phyloP scores from a whole-genome alignment of 2,797 vertebrate genomes.

The Macropus fuliginosus region DNA sequence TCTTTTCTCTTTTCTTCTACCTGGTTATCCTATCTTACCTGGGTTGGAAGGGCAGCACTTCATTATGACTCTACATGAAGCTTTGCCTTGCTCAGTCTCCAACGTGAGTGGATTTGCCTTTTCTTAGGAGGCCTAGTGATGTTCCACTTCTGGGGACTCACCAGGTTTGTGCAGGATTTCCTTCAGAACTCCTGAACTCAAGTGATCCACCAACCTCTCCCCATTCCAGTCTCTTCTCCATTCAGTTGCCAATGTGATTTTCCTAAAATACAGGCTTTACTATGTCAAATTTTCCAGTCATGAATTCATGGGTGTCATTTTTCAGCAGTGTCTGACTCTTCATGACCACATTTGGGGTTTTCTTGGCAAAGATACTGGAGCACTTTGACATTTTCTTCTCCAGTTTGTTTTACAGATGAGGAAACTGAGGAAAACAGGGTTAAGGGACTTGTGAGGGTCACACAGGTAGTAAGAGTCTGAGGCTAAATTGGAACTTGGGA shows the following conservation, averaged over 20 bases:
- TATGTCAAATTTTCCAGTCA: no score
- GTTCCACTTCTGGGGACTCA: not conserved
- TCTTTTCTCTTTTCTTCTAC: not conserved
- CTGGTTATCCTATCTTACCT: not conserved
- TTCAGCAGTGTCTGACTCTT: no score
- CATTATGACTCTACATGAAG: not conserved
- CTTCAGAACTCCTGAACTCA: not conserved
- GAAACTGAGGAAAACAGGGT: no score
- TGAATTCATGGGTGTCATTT: no score
- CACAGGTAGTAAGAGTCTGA: no score
- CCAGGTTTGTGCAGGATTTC: not conserved
- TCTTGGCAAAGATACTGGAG: no score
- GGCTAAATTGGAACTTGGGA: no score
- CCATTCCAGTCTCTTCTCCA: not conserved
- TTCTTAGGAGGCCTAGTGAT: not conserved
- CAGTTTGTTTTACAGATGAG: no score
- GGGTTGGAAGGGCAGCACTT: not conserved
- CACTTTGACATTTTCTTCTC: no score
- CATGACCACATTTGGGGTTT: no score
- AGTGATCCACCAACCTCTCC: not conserved
- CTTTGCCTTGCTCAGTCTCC: not conserved
- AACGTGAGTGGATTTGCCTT: not conserved
- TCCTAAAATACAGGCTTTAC: not conserved
- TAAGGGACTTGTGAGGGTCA: no score
- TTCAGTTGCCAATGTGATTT: not conserved